phyloP scores from a whole-genome alignment of 2,113 vertebrate species.

The Pipra filicauda region DNA sequence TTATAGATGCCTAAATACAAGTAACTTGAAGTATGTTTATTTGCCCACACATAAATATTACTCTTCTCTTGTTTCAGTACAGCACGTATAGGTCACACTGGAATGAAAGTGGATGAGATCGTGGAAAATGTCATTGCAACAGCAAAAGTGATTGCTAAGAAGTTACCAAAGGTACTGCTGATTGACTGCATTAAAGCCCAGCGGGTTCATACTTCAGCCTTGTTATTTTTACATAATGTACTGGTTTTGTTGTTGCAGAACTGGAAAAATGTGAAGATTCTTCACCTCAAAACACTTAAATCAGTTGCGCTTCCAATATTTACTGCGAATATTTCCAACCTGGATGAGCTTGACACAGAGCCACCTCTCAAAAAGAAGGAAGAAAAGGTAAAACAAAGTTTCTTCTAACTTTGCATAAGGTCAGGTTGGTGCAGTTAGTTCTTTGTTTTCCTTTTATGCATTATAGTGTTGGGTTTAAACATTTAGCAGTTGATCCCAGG shows the following conservation, averaged over 20 bases:
- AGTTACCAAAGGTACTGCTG: constrained; percentile 76
- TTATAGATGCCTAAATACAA: neutral
- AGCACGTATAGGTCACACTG: constrained; percentile 78
- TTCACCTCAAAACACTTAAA: constrained; percentile 85
- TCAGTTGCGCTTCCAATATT: constrained; percentile 86
- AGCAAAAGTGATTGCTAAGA: constrained; percentile 66
- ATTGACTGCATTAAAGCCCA: neutral
- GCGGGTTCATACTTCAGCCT: neutral
- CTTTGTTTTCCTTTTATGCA: neutral
- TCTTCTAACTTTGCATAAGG: neutral
- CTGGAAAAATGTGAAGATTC: constrained; percentile 81
- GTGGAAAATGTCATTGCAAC: constrained; percentile 77
- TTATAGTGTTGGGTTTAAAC: neutral
- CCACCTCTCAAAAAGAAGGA: neutral
- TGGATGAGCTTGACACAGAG: constrained; percentile 41
- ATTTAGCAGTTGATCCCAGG: neutral
- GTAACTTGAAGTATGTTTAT: neutral
- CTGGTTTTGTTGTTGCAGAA: constrained; percentile 64
- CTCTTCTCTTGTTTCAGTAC: constrained; percentile 67
- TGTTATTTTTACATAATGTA: neutral
- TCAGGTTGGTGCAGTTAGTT: neutral
- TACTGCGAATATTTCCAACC: constrained; percentile 69
- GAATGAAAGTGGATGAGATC: constrained; percentile 79
- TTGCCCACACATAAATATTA: neutral
- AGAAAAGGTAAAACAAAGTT: constrained; percentile 5